Conservation (phyloP, 1,140 invertebrate species). For the Hesperophylax magnus region DNA sequence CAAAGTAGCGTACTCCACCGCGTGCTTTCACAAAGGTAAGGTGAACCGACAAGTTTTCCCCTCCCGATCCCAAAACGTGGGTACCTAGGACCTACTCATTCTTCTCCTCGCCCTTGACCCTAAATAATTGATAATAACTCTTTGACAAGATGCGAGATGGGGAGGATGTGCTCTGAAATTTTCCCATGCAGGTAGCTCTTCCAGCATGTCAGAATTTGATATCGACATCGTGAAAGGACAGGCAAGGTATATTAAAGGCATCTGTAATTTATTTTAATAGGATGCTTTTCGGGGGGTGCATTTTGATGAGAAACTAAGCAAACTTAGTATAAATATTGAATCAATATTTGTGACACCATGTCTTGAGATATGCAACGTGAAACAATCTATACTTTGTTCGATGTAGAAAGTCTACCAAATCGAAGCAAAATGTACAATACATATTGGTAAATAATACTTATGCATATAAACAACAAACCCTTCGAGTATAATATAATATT, state of each 20-base stretch:
- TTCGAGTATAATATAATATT: neutral
- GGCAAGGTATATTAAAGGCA: neutral
- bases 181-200: constrained; percentile 45
- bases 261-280: constrained; percentile 5
- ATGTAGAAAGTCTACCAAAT: too few relatives aligned
- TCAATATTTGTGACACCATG: neutral
- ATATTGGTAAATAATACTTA: too few relatives aligned
- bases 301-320: constrained; percentile 15
- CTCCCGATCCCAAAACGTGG: neutral
- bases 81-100: neutral
- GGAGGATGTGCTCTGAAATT: constrained; percentile 11
- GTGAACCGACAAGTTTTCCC: constrained; percentile 40
- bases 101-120: constrained; percentile 40
- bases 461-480: constrained; percentile 15
- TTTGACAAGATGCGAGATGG: neutral
- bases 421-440: too few relatives aligned
- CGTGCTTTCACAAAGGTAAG: constrained; percentile 32
- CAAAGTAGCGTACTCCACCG: constrained; percentile 28
- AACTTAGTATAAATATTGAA: too few relatives aligned
- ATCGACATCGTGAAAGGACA: constrained; percentile 24
- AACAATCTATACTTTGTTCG: too few relatives aligned
- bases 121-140: constrained; percentile 32
- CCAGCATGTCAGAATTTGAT: constrained; percentile 20
- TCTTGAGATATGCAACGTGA: neutral
- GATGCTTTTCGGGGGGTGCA: neutral